Conservation (phyloP, 2,888 invertebrate species). For the Cylloceria caligata region DNA sequence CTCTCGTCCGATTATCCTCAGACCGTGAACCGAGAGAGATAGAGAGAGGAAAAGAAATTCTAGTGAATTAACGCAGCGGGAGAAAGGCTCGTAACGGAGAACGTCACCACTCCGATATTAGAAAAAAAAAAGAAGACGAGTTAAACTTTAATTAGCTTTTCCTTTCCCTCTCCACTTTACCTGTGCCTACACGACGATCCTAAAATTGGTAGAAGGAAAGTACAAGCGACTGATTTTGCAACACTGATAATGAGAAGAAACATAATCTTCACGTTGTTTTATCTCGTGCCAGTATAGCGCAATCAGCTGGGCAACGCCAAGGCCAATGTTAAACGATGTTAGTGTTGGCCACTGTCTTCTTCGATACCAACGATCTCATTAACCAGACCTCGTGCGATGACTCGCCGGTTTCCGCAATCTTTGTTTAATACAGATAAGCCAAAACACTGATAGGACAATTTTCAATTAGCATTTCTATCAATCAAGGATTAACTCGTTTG, state of each 20-base stretch:
- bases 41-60: slow-evolving; percentile 24
- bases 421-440: slow-evolving; percentile 16
- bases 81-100: slow-evolving; percentile 13
- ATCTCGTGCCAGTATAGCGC: not conserved
- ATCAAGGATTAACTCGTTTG: not conserved
- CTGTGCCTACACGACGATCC: not conserved
- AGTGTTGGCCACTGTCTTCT: slow-evolving; percentile 12
- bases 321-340: slow-evolving; percentile 44
- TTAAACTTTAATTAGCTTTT: slow-evolving; percentile 31
- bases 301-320: slow-evolving; percentile 14
- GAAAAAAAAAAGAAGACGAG: not conserved
- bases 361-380: slow-evolving; percentile 8
- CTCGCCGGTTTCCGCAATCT: slow-evolving; percentile 7
- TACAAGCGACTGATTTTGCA: slow-evolving; percentile 35
- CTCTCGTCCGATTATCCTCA: not conserved
- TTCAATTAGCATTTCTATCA: not conserved
- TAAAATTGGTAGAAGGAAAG: slow-evolving; percentile 19
- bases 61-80: slow-evolving; percentile 23
- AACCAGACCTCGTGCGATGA: slow-evolving; percentile 18
- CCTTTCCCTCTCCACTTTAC: not conserved
- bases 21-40: not conserved
- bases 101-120: not conserved
- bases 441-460: not conserved
- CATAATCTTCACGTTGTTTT: not conserved
- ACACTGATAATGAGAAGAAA: slow-evolving; percentile 26